Conservation (phyloP, 2,797 vertebrate genomes). For the Chelon auratus region DNA sequence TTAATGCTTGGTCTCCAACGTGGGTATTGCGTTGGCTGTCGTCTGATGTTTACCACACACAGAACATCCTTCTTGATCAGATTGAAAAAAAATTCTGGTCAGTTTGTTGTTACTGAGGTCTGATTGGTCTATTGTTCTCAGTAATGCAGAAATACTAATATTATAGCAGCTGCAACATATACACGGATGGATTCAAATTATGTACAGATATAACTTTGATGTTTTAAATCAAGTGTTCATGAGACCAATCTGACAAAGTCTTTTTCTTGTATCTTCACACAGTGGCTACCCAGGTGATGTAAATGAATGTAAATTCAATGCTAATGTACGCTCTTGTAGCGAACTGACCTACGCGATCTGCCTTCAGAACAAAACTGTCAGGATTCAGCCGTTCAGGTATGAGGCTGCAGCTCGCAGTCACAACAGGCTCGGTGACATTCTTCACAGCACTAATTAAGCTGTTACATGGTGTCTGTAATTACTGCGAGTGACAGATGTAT, state of each 20-base stretch:
- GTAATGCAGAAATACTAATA: too few species aligned
- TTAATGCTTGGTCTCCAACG: too few species aligned
- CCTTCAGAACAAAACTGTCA: conserved; percentile 7
- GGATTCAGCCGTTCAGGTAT: conserved; percentile 12
- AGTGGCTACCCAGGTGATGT: background rate
- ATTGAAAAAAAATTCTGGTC: too few species aligned
- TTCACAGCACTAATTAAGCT: conserved; percentile 30
- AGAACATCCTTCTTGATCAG: too few species aligned
- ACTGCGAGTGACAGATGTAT: conserved; percentile 30
- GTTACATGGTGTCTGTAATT: conserved; percentile 48
- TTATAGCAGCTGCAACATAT: background rate
- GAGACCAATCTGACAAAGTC: conserved; percentile 2
- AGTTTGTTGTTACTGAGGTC: too few species aligned
- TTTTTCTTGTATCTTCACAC: background rate
- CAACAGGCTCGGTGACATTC: conserved; percentile 30
- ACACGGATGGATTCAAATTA: background rate
- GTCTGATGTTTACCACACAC: too few species aligned
- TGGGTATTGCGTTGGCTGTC: too few species aligned
- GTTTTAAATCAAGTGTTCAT: background rate
- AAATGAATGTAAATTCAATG: conserved; percentile 35
- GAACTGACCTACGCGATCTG: conserved; percentile 26
- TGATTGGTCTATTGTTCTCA: too few species aligned
- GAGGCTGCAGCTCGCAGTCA: conserved; percentile 7
- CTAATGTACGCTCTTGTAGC: conserved; percentile 20
- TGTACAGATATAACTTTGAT: background rate